phyloP scores from a whole-genome alignment of 2,888 invertebrate species.

The Pollenia amentaria region DNA sequence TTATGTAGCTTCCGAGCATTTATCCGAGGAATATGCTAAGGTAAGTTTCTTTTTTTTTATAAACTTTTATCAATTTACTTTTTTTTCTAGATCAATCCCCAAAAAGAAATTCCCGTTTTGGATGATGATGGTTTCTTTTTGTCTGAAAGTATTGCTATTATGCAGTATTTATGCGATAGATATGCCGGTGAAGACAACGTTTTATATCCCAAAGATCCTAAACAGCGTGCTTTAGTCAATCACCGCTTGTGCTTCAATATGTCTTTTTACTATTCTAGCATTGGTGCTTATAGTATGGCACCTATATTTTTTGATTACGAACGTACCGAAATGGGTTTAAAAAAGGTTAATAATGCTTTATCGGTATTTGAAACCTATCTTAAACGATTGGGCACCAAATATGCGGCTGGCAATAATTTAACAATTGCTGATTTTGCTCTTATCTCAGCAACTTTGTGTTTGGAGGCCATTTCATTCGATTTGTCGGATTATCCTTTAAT shows the following conservation, averaged over 20 bases:
- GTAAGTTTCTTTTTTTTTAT: conserved; percentile 83
- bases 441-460: conserved; percentile 89
- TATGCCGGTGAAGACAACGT: conserved; percentile 88
- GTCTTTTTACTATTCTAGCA: conserved; percentile 90
- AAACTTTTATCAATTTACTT: background rate
- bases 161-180: conserved; percentile 90
- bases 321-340: conserved; percentile 88
- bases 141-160: conserved; percentile 89
- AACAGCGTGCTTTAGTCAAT: conserved; percentile 90
- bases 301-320: conserved; percentile 92
- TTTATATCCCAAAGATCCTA: conserved; percentile 90
- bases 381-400: conserved; percentile 86
- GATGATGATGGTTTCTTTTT: conserved; percentile 92
- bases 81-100: conserved; percentile 88
- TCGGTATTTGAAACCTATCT: conserved; percentile 89
- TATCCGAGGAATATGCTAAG: conserved; percentile 89
- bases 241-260: conserved; percentile 92
- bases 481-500: conserved; percentile 87
- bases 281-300: conserved; percentile 86
- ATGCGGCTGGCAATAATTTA: conserved; percentile 88
- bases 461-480: conserved; percentile 90
- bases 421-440: conserved; percentile 92
- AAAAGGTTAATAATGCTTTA: conserved; percentile 89
- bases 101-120: conserved; percentile 91
- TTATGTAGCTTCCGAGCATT: conserved; percentile 90